phyloP scores from a whole-genome alignment of 2,797 vertebrate genomes.

The Eupleurogrammus muticus region DNA sequence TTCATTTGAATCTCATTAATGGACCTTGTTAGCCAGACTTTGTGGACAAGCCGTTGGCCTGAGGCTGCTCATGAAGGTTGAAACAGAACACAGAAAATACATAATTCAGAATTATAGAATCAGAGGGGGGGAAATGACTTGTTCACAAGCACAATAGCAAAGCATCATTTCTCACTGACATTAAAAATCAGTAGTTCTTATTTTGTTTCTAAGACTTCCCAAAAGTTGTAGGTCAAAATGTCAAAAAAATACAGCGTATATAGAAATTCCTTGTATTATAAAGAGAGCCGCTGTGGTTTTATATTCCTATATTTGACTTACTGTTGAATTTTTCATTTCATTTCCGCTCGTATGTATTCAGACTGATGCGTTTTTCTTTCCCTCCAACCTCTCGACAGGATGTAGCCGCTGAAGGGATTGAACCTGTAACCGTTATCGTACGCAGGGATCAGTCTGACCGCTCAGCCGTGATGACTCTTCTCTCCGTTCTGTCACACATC shows the following conservation, averaged over 20 bases:
- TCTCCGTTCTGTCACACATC: constrained; percentile 49
- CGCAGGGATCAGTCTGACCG: constrained; percentile 1
- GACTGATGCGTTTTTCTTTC: constrained; percentile 5
- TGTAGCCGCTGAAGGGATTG: constrained; percentile 17
- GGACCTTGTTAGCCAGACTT: not conserved
- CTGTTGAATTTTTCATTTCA: not conserved
- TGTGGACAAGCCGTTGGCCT: constrained; percentile 1
- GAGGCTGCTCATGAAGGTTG: constrained; percentile 18
- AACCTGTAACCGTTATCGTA: constrained; percentile 36
- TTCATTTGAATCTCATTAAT: constrained; percentile 11
- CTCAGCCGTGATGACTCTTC: constrained; percentile 46
- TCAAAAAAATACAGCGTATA: too few relatives aligned
- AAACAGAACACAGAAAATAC: constrained; percentile 5
- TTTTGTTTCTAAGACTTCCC: too few relatives aligned
- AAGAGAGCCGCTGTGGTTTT: not conserved
- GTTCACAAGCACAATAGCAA: not conserved
- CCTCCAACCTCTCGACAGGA: constrained; percentile 20
- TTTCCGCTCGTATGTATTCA: not conserved
- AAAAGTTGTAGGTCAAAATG: too few relatives aligned
- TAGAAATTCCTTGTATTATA: too few relatives aligned
- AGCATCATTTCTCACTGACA: too few relatives aligned
- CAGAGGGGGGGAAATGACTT: not conserved
- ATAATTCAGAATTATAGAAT: not conserved
- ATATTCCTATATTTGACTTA: not conserved
- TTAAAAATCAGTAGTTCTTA: too few relatives aligned